These are phyloP conservation scores for Tipula unca DNA, from an alignment of 2,888 invertebrate species.

Conservation along the genomic window DNA sequence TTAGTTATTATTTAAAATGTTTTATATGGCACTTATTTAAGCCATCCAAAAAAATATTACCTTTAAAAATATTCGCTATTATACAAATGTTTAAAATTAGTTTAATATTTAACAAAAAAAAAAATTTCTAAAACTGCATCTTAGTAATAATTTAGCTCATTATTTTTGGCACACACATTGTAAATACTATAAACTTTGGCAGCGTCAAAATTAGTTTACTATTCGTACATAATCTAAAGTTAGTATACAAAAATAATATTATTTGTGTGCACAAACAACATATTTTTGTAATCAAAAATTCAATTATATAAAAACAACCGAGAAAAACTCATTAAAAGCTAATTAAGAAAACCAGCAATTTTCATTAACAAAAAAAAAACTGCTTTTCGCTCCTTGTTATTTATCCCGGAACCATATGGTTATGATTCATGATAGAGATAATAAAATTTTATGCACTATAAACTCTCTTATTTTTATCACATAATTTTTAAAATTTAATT, in stretches of 20 bases:
- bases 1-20: too few species aligned
- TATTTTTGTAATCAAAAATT: neutral
- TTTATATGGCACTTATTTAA: too few species aligned
- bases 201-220: neutral
- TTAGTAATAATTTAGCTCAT: too few species aligned
- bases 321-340: neutral
- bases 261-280: neutral
- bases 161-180: too few species aligned
- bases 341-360: neutral
- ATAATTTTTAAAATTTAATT: neutral
- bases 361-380: neutral
- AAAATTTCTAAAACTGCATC: too few species aligned
- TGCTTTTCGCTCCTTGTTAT: neutral
- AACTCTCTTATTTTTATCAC: neutral
- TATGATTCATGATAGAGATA: neutral
- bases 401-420: neutral
- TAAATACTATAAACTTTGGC: neutral
- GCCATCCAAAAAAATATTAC: too few species aligned
- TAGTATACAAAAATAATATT: neutral
- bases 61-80: too few species aligned
- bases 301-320: neutral
- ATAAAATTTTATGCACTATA: conserved; percentile 8
- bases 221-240: neutral
- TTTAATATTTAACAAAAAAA: too few species aligned
- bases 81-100: too few species aligned